Base-by-base conservation (phyloP, 2,797 vertebrate species). In the Steatocranus sp. region DNA sequence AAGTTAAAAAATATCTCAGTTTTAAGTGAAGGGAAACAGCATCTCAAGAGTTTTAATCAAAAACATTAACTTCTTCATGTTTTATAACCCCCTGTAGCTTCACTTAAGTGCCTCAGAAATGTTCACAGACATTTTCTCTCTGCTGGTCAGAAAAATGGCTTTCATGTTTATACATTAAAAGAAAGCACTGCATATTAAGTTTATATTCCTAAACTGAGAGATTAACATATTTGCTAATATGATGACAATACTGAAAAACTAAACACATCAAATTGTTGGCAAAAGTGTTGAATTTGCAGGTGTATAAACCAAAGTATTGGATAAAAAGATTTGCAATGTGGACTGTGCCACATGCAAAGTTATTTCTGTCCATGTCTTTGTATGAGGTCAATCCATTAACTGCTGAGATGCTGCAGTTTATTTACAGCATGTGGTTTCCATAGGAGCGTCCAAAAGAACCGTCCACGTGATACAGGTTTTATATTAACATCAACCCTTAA, bases 1-100 rank as follows among this genome's bases (percentile, higher is more conserved):
- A 63, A 75, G 75, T 50, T 79, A 80, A 82, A 89, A 89, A 88
- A 85, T 70, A 78, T 43, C 32, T 54, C 54, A 8, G 49, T 74
- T 66, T 49, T 74, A 76, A 80, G 53, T 27, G n/a, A 81, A 66
- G 68, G 38, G 50, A 78, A 25, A 78, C 34, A 41, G 8, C 50
- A 63, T 53, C 75, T 75, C 32, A 79, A 50, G 77, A 34, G 34
- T 36, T 75, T 23, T 18, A 80, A 80, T 78, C 46, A 49, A 50
- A 75, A 10, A 50, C 34, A 79, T 86, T 56, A 79, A 82, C 48
- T 68, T 74, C 53, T 76, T 30, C 15, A 79, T 27, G 46, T 48
- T 15, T 53, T 6, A 5, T 79, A 30, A 34, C 82, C 63, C 79
- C 41, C n/a, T 80, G 43, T 68, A 73, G 30, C 76, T 41, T 48